Evolutionary conservation across 2,113 vertebrate species (phyloP).

Genomic region (Axis porcinus): DNA sequence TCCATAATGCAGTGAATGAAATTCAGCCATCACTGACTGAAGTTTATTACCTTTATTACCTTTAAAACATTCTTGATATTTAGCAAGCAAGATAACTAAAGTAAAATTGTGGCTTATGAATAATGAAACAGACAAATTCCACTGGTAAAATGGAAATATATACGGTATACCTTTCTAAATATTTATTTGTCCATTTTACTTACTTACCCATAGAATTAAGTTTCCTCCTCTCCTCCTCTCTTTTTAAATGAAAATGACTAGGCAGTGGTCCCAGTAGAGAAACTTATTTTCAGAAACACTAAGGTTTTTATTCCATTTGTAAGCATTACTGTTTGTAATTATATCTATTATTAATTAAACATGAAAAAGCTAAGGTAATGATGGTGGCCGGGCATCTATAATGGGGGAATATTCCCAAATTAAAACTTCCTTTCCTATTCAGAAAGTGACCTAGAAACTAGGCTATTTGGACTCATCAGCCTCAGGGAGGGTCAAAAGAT

Average conservation of each 20-base stretch:
- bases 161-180: slow-evolving; percentile 47
- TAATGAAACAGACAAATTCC: slow-evolving; percentile 62
- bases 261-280: slow-evolving; percentile 11
- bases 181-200: slow-evolving; percentile 51
- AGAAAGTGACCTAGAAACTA: slow-evolving; percentile 15
- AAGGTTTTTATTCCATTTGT: background rate
- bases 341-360: background rate
- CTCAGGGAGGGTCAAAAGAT: background rate
- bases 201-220: background rate
- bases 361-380: background rate
- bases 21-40: slow-evolving; percentile 45
- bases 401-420: background rate
- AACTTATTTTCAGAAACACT: slow-evolving; percentile 35
- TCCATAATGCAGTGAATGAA: slow-evolving; percentile 19
- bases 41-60: background rate
- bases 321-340: background rate
- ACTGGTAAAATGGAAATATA: slow-evolving; percentile 61
- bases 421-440: background rate
- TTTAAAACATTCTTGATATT: slow-evolving; percentile 54
- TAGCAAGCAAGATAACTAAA: slow-evolving; percentile 46
- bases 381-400: background rate
- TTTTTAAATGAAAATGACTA: slow-evolving; percentile 50
- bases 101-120: slow-evolving; percentile 56
- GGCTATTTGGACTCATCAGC: background rate
- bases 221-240: background rate